A percentile compares a stretch with the other conserved stretches of the same genome.
phyloP scores from a whole-genome alignment of 2,797 vertebrate genomes.

The Falco cherrug region DNA sequence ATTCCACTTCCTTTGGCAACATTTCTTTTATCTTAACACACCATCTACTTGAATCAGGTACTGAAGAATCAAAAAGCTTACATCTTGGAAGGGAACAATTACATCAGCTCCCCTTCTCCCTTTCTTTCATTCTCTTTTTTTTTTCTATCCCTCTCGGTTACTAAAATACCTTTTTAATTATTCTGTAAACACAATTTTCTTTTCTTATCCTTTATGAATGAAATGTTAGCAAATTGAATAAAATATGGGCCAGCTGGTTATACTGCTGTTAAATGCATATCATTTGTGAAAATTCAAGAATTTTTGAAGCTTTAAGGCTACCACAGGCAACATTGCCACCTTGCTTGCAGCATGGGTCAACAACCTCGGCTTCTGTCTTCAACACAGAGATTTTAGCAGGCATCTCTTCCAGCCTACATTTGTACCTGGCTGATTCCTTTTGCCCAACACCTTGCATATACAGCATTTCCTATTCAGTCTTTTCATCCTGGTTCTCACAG shows the following conservation, averaged over 20 bases:
- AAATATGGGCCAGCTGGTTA: neutral
- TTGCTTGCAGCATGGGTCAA: neutral
- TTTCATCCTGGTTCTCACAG: neutral
- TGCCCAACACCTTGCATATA: neutral
- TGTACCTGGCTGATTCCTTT: neutral
- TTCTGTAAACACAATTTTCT: neutral
- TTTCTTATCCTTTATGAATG: neutral
- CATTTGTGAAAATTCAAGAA: neutral
- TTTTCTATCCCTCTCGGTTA: neutral
- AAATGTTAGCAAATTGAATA: neutral
- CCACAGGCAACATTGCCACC: neutral
- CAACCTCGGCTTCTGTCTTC: neutral
- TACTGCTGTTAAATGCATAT: neutral
- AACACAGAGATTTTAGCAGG: neutral
- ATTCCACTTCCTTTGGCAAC: neutral
- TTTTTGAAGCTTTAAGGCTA: neutral
- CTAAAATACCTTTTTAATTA: neutral
- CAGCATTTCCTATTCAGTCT: neutral
- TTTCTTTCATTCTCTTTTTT: neutral
- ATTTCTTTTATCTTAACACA: fast-evolving
- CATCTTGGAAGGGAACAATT: neutral
- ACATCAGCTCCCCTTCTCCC: neutral
- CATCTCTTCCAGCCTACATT: neutral
- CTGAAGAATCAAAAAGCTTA: neutral
- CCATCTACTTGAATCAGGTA: neutral